phyloP scores from a whole-genome alignment of 2,113 vertebrate genomes.

The Cichladusa arquata region DNA sequence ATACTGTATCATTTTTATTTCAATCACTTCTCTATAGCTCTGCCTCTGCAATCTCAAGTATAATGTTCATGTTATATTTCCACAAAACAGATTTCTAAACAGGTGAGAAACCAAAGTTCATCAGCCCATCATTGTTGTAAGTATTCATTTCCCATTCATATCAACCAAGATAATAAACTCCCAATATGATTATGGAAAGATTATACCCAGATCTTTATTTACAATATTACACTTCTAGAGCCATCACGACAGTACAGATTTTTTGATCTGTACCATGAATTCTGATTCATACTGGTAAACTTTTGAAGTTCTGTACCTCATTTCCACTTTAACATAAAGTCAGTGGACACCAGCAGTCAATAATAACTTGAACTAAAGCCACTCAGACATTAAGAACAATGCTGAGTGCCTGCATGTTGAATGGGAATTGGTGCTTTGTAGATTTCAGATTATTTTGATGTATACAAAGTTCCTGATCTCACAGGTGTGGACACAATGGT shows the following conservation, averaged over 20 bases:
- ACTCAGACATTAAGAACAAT: background rate
- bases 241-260: background rate
- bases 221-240: background rate
- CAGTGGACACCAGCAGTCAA: accelerated
- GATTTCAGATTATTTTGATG: background rate
- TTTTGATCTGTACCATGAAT: background rate
- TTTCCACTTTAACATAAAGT: background rate
- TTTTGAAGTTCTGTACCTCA: background rate
- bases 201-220: background rate
- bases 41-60: background rate
- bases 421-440: background rate
- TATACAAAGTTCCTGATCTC: background rate
- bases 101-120: background rate
- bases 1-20: background rate
- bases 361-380: background rate
- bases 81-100: background rate
- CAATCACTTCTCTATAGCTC: background rate
- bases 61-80: background rate
- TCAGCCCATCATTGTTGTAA: background rate
- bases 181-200: background rate
- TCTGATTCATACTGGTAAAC: background rate
- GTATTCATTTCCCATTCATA: background rate
- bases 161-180: background rate
- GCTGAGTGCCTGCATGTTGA: background rate
- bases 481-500: accelerated